Base-by-base conservation (phyloP, 1,140 invertebrate species). In the Neodiprion lecontei region DNA sequence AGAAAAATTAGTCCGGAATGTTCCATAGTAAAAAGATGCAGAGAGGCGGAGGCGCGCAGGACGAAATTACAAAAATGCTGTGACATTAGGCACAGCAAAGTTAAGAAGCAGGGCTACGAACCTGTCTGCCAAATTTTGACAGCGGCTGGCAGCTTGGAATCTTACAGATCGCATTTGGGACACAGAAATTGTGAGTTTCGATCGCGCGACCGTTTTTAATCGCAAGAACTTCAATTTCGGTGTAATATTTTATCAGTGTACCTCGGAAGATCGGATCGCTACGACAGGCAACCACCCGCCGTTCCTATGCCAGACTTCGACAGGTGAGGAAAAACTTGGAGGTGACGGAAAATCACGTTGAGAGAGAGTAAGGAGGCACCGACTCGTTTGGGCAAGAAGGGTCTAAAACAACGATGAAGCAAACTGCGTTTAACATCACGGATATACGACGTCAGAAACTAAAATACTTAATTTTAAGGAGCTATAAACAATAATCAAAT, bases 391-490 rank as follows among this genome's bases (percentile, higher is more conserved):
- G 28, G 5, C 28, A 40, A 0, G 28, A 5, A 40, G 28, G 28
- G 28, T 40, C 28, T 40, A 40, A 1, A 40, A 7, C 8, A 9
- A 12, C 11, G 67, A 69, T 5, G 67, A 69, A 23, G 11, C 67
- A 69, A 47, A 69, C 10, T 69, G 11, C 21, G 40, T 12, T 69
- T 69, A 21, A 69, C 40, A 23, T 14, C 5, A 69, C 67, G 17
- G n/a, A 69, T 69, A 69, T 10, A 69, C 17, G 61, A 65, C 61
- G 7, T 47, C 14, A 69, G 9, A 14, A 69, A 14, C 11, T 69
- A 69, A 11, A 69, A 69, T 69, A 69, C 23, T 69, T 69, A 69
- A 69, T 14, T 7, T 65, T 65, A 65, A 40, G 28, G 28, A 40
- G 1, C 28, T 40, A 40, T 40, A 40, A 40, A 40, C 28, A 40